phyloP scores from a whole-genome alignment of 2,797 vertebrate species.

The Brotula barbata region DNA sequence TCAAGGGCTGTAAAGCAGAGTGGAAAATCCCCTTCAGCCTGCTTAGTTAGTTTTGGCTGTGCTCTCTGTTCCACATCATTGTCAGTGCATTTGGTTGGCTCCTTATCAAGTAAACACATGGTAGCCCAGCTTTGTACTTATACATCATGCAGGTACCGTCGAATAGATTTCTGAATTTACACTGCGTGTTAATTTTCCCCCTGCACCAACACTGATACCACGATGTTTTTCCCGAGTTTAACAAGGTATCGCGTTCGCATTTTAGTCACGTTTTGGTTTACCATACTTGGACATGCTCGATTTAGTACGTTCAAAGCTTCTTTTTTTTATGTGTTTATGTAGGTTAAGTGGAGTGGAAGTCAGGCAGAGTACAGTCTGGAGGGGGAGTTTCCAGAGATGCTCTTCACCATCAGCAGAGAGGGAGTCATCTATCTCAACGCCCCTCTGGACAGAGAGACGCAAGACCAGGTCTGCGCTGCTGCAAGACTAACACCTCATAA shows the following conservation, averaged over 20 bases:
- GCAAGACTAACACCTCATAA: constrained; percentile 27
- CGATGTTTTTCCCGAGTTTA: too few species aligned
- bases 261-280: neutral
- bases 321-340: constrained; percentile 18
- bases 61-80: constrained; percentile 71
- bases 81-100: constrained; percentile 58
- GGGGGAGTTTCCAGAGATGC: constrained; percentile 79
- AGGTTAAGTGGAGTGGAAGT: constrained; percentile 84
- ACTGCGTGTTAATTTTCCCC: neutral
- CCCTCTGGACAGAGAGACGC: constrained; percentile 83
- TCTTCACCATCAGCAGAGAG: constrained; percentile 78
- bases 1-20: constrained; percentile 67
- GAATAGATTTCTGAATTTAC: constrained; percentile 5
- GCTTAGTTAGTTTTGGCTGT: constrained; percentile 64
- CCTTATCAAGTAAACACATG: constrained; percentile 68
- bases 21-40: constrained; percentile 80
- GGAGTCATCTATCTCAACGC: constrained; percentile 80
- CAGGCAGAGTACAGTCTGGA: constrained; percentile 77
- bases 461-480: constrained; percentile 77
- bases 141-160: constrained; percentile 15
- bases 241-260: neutral
- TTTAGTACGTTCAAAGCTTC: neutral
- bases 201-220: neutral
- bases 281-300: neutral
- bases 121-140: constrained; percentile 40